These are phyloP conservation scores for Notothenia rossii DNA, from an alignment of 2,113 vertebrate genomes.

Conservation along the genomic window DNA sequence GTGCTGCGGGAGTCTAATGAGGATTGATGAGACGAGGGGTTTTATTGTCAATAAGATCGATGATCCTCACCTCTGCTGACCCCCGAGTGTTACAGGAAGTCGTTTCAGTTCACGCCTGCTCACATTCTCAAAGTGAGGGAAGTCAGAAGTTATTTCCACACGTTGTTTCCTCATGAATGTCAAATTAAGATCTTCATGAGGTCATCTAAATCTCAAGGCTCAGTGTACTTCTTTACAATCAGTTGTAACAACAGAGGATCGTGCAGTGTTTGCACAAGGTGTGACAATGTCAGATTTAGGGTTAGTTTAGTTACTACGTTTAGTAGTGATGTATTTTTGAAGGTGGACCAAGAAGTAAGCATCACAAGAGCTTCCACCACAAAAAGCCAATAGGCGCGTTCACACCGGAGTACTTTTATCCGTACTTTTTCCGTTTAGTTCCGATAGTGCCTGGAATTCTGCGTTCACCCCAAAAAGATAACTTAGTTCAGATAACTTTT, in stretches of 20 bases:
- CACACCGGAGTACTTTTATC: too few species aligned
- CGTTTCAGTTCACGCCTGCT: neutral
- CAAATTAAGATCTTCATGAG: neutral
- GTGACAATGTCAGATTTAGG: conserved; percentile 18
- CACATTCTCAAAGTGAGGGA: neutral
- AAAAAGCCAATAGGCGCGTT: too few species aligned
- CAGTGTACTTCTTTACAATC: neutral
- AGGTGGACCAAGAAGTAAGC: neutral
- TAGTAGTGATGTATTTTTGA: neutral
- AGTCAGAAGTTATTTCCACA: neutral
- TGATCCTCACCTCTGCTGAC: conserved; percentile 34
- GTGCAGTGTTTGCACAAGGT: neutral
- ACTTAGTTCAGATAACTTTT: too few species aligned
- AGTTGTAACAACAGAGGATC: neutral
- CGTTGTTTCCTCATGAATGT: neutral
- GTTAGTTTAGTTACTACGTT: too few species aligned
- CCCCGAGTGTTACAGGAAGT: conserved; percentile 27
- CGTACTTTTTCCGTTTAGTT: too few species aligned
- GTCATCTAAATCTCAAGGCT: neutral
- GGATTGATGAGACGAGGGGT: conserved; percentile 43
- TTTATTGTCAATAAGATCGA: conserved; percentile 34
- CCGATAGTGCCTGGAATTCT: too few species aligned
- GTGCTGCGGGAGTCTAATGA: neutral
- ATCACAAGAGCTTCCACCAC: neutral
- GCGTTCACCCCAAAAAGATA: too few species aligned